A percentile compares a stretch with the other conserved stretches of the same genome.
These are phyloP conservation scores for Ischnus inquisitorius DNA, from an alignment of 2,888 invertebrate genomes.

Conservation along the genomic window DNA sequence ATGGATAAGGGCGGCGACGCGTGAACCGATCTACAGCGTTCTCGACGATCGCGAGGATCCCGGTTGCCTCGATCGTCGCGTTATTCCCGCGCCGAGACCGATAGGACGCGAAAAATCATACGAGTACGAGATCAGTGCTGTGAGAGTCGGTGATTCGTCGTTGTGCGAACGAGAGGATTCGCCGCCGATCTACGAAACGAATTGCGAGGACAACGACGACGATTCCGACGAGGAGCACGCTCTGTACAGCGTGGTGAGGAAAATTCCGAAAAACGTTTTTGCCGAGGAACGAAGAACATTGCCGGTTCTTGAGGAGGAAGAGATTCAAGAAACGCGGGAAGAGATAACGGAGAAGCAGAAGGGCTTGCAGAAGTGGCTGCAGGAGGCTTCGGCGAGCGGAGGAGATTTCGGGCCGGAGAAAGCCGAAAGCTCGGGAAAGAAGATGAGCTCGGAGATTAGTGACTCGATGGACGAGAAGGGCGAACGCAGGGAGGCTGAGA, in stretches of 20 bases:
- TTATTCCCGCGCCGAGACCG: conserved; percentile 51
- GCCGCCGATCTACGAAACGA: conserved; percentile 55
- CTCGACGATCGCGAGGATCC: conserved; percentile 71
- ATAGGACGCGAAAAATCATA: conserved; percentile 71
- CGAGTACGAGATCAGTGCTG: conserved; percentile 59
- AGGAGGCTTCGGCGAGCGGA: conserved; percentile 66
- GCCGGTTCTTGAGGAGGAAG: conserved; percentile 54
- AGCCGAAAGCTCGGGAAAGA: not conserved
- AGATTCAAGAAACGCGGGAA: conserved; percentile 51
- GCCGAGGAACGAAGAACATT: conserved; percentile 45
- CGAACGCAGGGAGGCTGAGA: conserved; percentile 16
- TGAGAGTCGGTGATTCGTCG: conserved; percentile 45
- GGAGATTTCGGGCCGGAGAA: not conserved
- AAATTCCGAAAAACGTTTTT: conserved; percentile 72
- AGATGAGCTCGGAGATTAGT: conserved; percentile 5
- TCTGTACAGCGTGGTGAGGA: conserved; percentile 78
- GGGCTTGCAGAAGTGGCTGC: conserved; percentile 78
- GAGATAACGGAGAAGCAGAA: conserved; percentile 69
- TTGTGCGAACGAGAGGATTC: conserved; percentile 20
- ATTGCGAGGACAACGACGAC: conserved; percentile 36
- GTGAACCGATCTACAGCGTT: conserved; percentile 80
- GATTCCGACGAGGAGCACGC: conserved; percentile 74
- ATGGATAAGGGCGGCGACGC: conserved; percentile 80
- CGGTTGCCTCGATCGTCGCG: not conserved
- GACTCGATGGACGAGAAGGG: conserved; percentile 24